Base-by-base conservation (phyloP, 2,113 vertebrate species). In the Microtus ochrogaster region DNA sequence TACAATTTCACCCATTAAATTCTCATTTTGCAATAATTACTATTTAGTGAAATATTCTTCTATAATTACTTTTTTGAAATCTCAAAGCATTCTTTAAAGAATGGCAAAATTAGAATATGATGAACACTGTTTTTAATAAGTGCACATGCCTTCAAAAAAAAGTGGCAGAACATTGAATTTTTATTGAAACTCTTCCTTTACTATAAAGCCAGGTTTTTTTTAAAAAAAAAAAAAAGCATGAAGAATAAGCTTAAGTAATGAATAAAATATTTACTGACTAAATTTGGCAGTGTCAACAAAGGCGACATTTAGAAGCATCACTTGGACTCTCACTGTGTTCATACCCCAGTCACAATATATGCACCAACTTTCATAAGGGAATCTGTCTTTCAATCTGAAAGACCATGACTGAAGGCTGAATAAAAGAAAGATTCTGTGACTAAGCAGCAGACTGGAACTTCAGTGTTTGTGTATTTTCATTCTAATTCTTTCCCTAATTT, bases 371-470 rank as follows among this genome's bases (percentile, higher is more conserved):
- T 89, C 73, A 44, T 87, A 61, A 82, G 86, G 82, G 85, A 96
- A 95, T 68, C 91, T 96, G 87, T 77, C 94, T 82, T 92, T 96
- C 91, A 96, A 0, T 78, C 58, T 92, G 81, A 96, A 94, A 96
- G 65, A 89, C 52, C 97, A 93, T 96, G 77, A 92, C 89, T 94
- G 86, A 97, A 96, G 63, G 28, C 52, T 96, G 78, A 95, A 92
- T 78, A 89, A 47, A 89, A 77, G 19, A 95, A 78, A 94, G 21
- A 94, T 70, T 91, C 24, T 16, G 89, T 96, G 96, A 95, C 89
- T 79, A 92, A 97, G 72, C 94, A 96, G 66, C 84, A 95, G 94
- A 96, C 89, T 85, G 94, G 72, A 97, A 89, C 49, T 58, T 92
- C 81, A 7, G 89, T 58, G 76, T 76, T 66, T 90, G 16, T 88